Conservation (phyloP, 2,797 vertebrate species). For the Thunnus albacares region DNA sequence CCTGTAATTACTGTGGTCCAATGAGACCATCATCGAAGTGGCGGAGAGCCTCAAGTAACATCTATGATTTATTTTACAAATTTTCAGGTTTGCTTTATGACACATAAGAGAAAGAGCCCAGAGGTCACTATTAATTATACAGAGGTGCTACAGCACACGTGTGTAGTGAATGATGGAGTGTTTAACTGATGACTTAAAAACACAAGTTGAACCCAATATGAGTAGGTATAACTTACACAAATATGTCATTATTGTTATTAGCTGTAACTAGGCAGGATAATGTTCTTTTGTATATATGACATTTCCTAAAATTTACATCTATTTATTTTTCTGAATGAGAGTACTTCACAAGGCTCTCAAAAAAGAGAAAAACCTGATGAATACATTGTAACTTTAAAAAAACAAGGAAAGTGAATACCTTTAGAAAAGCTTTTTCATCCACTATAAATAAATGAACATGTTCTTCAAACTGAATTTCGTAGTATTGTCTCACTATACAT, state of each 20-base stretch:
- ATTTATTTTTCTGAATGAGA: background rate
- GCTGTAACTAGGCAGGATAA: background rate
- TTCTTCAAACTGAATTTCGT: slow-evolving; percentile 62
- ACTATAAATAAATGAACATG: slow-evolving; percentile 67
- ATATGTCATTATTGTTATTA: background rate
- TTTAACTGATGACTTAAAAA: background rate
- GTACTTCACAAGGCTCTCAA: background rate
- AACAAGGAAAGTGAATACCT: slow-evolving; percentile 49
- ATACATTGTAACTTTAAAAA: slow-evolving; percentile 51
- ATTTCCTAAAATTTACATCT: slow-evolving; percentile 17
- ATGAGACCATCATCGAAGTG: background rate
- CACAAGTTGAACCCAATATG: no score
- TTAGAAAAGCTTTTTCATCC: slow-evolving; percentile 53
- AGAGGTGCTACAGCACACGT: no score
- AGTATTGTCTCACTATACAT: slow-evolving; percentile 57
- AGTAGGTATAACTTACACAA: background rate
- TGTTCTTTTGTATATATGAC: background rate
- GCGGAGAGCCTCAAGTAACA: background rate
- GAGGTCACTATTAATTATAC: no score
- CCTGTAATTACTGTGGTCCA: background rate
- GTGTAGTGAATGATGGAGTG: background rate
- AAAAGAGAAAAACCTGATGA: slow-evolving; percentile 11
- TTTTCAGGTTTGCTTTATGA: background rate
- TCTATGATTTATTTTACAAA: background rate
- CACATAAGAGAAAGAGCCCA: no score